A percentile compares a stretch with the other conserved stretches of the same genome.
Evolutionary conservation across 2,113 vertebrate species (phyloP).

Genomic region (Coptodon bakossiorum): DNA sequence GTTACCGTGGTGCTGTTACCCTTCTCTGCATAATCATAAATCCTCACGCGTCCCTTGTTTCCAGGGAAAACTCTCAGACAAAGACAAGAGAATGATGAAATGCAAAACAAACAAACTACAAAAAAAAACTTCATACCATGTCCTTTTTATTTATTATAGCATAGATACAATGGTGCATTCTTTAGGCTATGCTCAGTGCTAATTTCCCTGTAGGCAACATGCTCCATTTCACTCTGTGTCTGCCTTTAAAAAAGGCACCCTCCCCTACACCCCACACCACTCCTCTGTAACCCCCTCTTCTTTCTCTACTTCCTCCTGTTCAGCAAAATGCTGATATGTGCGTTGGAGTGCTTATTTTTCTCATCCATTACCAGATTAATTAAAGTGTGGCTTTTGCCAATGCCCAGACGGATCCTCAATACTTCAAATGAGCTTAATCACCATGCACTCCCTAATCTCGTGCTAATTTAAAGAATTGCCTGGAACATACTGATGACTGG

Average conservation of each 20-base stretch:
- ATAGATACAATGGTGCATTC: constrained; percentile 70
- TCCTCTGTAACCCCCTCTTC: not conserved
- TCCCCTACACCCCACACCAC: not conserved
- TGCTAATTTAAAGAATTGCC: constrained; percentile 72
- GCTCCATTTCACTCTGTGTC: constrained; percentile 70
- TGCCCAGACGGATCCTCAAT: constrained; percentile 73
- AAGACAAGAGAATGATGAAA: constrained; percentile 40
- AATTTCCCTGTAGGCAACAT: constrained; percentile 72
- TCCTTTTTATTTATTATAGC: constrained; percentile 34
- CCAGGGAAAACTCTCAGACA: constrained; percentile 45
- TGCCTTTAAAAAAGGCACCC: constrained; percentile 49
- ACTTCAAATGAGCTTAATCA: constrained; percentile 77
- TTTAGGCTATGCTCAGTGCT: constrained; percentile 62
- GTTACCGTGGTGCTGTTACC: not conserved
- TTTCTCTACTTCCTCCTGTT: constrained; percentile 56
- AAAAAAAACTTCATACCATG: constrained; percentile 14
- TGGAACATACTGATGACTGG: constrained; percentile 62
- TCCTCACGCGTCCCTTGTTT: constrained; percentile 32
- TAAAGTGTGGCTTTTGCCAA: constrained; percentile 71
- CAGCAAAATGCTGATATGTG: constrained; percentile 74
- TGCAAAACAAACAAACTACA: not conserved
- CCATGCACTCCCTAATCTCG: constrained; percentile 72
- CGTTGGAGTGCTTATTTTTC: constrained; percentile 72
- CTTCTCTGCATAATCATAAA: constrained; percentile 8
- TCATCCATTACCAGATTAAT: constrained; percentile 77